Conservation (phyloP, 2,797 vertebrate species). For the Acanthiza pusilla region DNA sequence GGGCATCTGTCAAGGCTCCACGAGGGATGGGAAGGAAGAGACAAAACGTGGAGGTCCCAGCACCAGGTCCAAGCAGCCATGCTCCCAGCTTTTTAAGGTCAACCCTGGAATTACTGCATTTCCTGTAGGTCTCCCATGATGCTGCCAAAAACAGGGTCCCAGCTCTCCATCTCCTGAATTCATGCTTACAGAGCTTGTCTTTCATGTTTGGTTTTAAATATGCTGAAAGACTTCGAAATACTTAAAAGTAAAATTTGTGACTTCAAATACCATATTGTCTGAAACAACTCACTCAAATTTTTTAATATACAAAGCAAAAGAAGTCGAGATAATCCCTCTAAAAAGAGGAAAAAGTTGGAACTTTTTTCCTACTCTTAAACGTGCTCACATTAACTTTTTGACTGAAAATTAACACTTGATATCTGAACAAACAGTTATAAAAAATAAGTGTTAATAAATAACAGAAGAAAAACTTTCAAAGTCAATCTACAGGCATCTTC, state of each 20-base stretch:
- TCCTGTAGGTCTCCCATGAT: background rate
- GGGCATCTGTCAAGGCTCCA: background rate
- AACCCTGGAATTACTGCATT: background rate
- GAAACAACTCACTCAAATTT: background rate
- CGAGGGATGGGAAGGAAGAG: background rate
- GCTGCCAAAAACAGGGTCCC: background rate
- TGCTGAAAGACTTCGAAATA: background rate
- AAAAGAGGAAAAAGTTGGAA: background rate
- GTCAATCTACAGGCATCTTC: background rate
- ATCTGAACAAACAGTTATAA: background rate
- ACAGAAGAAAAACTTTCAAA: background rate
- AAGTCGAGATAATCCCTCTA: background rate
- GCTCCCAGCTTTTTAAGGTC: background rate
- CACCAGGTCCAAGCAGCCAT: background rate
- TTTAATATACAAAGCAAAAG: background rate
- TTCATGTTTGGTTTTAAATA: background rate
- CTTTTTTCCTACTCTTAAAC: background rate
- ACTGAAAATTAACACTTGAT: background rate
- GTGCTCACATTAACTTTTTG: background rate
- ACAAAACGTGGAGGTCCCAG: rapidly evolving
- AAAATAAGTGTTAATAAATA: background rate
- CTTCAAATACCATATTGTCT: background rate
- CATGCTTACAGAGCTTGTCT: background rate
- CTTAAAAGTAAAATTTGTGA: background rate
- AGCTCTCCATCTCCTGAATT: background rate